phyloP scores from a whole-genome alignment of 2,113 vertebrate genomes.

The Oncorhynchus keta region DNA sequence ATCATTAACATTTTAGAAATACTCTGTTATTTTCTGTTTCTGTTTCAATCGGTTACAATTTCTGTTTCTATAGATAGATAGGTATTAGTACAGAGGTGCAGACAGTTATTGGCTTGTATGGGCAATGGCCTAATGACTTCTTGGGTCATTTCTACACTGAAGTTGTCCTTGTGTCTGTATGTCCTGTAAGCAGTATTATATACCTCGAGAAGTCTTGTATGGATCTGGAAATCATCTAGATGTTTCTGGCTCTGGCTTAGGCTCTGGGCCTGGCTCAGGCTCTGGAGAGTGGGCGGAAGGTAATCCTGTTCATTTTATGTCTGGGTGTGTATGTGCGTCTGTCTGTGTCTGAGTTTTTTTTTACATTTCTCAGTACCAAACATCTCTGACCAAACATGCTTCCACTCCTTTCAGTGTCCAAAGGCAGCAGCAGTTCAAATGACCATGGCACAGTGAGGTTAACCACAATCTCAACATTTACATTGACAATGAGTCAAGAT shows the following conservation, averaged over 20 bases:
- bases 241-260: constrained; percentile 59
- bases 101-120: background rate
- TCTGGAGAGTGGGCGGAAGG: constrained; percentile 49
- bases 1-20: too few relatives aligned
- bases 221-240: constrained; percentile 76
- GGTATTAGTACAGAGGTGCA: too few relatives aligned
- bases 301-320: constrained; percentile 22
- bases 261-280: constrained; percentile 55
- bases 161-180: background rate
- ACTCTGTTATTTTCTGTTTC: too few relatives aligned
- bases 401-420: background rate
- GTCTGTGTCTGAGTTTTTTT: background rate
- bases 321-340: background rate
- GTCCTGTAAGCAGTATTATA: constrained; percentile 22
- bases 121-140: background rate
- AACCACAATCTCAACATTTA: background rate
- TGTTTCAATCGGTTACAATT: too few relatives aligned
- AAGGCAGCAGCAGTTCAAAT: background rate
- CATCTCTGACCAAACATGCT: background rate
- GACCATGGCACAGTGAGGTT: background rate
- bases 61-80: too few relatives aligned
- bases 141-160: too few relatives aligned
- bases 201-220: constrained; percentile 74
- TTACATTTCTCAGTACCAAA: background rate
- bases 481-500: background rate